Evolutionary conservation across 2,888 invertebrate genomes (phyloP), one percentile per base, ranked within the genome.

Genomic region (Gasteruption jaculator): DNA sequence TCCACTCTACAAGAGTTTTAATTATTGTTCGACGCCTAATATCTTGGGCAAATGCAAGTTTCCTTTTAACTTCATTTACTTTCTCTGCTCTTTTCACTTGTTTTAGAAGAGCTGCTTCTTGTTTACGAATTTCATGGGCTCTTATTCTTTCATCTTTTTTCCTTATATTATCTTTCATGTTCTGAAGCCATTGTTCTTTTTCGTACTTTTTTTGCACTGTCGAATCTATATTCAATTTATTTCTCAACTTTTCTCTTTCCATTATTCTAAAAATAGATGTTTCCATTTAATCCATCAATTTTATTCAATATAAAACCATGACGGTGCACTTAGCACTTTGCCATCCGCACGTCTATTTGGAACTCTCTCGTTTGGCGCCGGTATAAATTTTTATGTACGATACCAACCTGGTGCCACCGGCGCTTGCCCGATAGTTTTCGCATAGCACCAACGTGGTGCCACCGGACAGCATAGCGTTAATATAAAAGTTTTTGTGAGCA

Each of bases 1-100:
- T 48, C 50, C 58, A 57, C 10, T 49, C 46, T 11, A 49, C 14
- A 3, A 63, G 15, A 14, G 49, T 52, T 7, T 49, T 44, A 18
- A 62, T 42, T 11, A 56, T 36, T 43, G 54, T 56, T 10, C 42
- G 45, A 12, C 53, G 45, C 22, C 46, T 35, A 2, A 43, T 47
- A 3, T 56, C 49, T 5, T 41, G 35, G 3, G 52, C 54, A 15
- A 35, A 26, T 11, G 45, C 44, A 8, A 38, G 45, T 31, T 47
- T 56, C 25, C 49, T 40, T 6, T 14, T 30, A 21, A n/a, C n/a
- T n/a, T n/a, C n/a, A 53, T 42, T 2, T 25, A 5, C 11, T 51
- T 41, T 1, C 34, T 22, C 1, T 12, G 39, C 7, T 25, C 37
- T 24, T 34, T 26, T 6, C 35, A n/a, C n/a, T n/a, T n/a, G n/a